Evolutionary conservation across 2,888 invertebrate species (phyloP).

Genomic region (Tolmerus cingulatus): DNA sequence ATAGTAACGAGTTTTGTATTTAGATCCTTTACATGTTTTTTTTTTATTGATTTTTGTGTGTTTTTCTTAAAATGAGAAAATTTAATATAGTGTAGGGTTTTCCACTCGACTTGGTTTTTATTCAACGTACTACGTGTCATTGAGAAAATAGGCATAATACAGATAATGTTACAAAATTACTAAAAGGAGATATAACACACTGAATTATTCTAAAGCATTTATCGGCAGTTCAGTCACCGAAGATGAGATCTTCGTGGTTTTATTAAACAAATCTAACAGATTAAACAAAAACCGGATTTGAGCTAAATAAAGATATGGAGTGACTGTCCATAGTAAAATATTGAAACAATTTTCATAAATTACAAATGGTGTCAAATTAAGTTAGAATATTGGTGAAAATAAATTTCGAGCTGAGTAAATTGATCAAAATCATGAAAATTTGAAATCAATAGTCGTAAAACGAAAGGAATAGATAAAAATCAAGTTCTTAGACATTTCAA

Average conservation of each 20-base stretch:
- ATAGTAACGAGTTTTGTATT: slow-evolving; percentile 56
- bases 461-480: background rate
- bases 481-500: background rate
- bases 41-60: slow-evolving; percentile 47
- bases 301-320: background rate
- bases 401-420: too few species aligned
- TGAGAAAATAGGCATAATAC: background rate
- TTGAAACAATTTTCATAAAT: too few species aligned
- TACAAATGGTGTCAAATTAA: too few species aligned
- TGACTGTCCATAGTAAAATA: too few species aligned
- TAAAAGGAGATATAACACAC: background rate
- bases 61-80: slow-evolving; percentile 24
- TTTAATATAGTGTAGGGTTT: background rate
- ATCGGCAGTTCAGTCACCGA: background rate
- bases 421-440: too few species aligned
- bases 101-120: background rate
- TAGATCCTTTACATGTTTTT: slow-evolving; percentile 42
- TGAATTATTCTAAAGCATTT: background rate
- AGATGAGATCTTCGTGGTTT: background rate
- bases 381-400: too few species aligned
- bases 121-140: background rate
- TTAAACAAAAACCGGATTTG: too few species aligned
- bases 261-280: background rate
- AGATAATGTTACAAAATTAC: background rate
- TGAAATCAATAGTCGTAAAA: too few species aligned